Evolutionary conservation across 2,113 vertebrate species (phyloP).

Genomic region (Bothrops jararaca): DNA sequence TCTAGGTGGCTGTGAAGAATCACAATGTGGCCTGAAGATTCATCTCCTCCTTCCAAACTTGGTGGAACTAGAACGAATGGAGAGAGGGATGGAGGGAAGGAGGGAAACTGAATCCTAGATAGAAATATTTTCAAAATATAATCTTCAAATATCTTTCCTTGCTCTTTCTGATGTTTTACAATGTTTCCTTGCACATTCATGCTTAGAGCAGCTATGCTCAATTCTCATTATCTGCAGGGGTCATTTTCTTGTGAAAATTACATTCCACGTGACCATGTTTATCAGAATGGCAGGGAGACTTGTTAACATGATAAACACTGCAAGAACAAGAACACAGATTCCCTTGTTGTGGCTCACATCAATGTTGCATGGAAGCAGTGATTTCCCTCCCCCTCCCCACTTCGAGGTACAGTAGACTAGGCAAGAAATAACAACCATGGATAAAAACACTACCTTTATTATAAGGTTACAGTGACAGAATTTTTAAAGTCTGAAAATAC

Average conservation of each 20-base stretch:
- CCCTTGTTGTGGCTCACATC: neutral
- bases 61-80: slow-evolving; percentile 80
- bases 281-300: neutral
- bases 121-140: neutral
- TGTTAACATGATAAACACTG: neutral
- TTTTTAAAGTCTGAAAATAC: neutral
- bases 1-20: slow-evolving; percentile 82
- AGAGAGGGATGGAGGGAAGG: neutral
- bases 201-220: neutral
- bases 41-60: slow-evolving; percentile 77
- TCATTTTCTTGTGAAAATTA: neutral
- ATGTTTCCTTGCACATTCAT: neutral
- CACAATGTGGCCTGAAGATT: slow-evolving; percentile 76
- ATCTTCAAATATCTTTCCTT: neutral
- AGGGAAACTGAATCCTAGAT: slow-evolving; percentile 2
- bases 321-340: neutral
- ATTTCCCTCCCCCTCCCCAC: rapidly evolving
- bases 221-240: neutral
- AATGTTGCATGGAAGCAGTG: neutral
- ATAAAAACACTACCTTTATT: neutral
- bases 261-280: neutral
- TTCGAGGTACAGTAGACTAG: neutral
- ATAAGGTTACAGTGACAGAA: neutral
- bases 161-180: neutral
- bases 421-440: neutral